These are phyloP conservation scores for Apostichopus californicus DNA, from an alignment of 35 echinoderm and acorn worm species.

Conservation along the genomic window DNA sequence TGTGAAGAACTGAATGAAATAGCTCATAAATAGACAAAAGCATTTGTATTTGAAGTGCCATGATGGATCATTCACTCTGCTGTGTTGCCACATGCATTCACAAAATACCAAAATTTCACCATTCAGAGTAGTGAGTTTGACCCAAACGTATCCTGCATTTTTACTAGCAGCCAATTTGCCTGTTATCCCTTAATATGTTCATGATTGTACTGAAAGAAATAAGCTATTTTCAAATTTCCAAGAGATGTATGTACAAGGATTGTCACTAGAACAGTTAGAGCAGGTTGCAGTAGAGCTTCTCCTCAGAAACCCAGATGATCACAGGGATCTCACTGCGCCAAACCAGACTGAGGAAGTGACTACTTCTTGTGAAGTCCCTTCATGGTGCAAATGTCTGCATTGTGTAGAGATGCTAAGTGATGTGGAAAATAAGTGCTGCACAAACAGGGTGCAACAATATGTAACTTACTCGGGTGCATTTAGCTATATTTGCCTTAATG, in stretches of 20 bases:
- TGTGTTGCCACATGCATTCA: too few species aligned
- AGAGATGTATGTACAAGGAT: conserved; percentile 10
- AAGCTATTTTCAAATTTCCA: neutral
- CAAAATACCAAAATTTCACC: too few species aligned
- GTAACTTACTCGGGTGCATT: conserved; percentile 11
- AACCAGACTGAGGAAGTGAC: neutral
- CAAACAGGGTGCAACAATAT: neutral
- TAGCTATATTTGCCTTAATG: conserved; percentile 40
- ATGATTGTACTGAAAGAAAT: neutral
- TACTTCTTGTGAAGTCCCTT: neutral
- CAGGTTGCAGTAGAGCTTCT: neutral
- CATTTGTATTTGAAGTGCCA: too few species aligned
- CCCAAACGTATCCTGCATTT: too few species aligned
- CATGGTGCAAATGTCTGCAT: conserved; percentile 41
- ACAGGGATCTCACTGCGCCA: neutral
- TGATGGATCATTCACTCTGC: too few species aligned
- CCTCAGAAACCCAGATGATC: conserved; percentile 1
- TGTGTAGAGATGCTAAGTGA: conserved; percentile 24
- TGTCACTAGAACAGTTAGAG: conserved; percentile 39
- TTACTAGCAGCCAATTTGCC: too few species aligned
- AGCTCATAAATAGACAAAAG: too few species aligned
- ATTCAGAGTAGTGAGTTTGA: too few species aligned
- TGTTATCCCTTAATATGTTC: too few species aligned
- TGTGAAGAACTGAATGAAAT: too few species aligned
- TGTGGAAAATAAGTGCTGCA: conserved; percentile 41